Percentiles rank a stretch among this genome's conserved stretches.
Evolutionary conservation across 2,888 invertebrate genomes (phyloP).

Genomic region (Pristionchus exspectatus): DNA sequence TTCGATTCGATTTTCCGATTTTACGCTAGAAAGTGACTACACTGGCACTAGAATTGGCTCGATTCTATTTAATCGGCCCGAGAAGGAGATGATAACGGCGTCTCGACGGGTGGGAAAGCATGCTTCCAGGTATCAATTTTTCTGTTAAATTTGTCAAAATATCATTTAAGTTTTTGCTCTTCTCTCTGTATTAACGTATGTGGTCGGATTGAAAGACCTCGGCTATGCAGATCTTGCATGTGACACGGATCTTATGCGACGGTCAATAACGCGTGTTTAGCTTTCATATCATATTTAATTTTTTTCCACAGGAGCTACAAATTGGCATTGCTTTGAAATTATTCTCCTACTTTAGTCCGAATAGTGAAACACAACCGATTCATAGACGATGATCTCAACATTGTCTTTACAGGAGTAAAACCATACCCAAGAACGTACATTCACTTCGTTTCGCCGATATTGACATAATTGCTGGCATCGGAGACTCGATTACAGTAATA

Average conservation of each 20-base stretch:
- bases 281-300: not conserved
- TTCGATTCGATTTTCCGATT: not conserved
- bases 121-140: not conserved
- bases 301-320: not conserved
- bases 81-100: not conserved
- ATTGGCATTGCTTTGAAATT: not conserved
- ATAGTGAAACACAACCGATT: no score
- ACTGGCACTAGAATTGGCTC: not conserved
- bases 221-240: not conserved
- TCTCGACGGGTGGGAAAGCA: not conserved
- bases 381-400: not conserved
- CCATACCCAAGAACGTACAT: not conserved
- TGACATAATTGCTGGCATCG: constrained; percentile 17
- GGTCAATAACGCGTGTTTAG: not conserved
- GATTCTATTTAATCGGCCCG: not conserved
- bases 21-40: constrained; percentile 7
- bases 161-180: not conserved
- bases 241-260: not conserved
- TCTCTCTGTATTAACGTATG: not conserved
- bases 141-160: no score
- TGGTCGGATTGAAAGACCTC: not conserved
- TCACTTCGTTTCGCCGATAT: constrained; percentile 32
- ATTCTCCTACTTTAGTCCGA: no score
- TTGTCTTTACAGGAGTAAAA: not conserved
- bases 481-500: constrained; percentile 12